phyloP scores from a whole-genome alignment of 64 coral and sea anemone genomes.

The Montipora cactus region DNA sequence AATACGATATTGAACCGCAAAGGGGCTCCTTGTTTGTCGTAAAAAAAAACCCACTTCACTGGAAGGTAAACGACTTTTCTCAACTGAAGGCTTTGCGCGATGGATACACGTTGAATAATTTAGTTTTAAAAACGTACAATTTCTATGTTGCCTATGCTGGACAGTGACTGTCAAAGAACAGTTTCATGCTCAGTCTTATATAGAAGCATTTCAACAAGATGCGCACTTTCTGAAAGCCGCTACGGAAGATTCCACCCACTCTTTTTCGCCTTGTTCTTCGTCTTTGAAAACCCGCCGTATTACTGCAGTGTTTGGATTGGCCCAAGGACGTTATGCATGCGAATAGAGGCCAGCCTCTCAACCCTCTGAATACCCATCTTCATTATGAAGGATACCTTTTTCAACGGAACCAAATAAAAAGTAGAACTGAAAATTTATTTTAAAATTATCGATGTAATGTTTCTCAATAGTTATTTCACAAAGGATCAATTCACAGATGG shows the following conservation, averaged over 20 bases:
- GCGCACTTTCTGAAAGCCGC: background rate
- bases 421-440: background rate
- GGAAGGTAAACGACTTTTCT: background rate
- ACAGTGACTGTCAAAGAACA: background rate
- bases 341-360: constrained; percentile 14
- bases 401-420: background rate
- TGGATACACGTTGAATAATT: constrained; percentile 13
- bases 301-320: constrained; percentile 14
- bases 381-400: background rate
- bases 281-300: background rate
- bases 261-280: background rate
- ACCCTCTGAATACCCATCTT: background rate
- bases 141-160: background rate
- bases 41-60: background rate
- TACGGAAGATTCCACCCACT: background rate
- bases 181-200: background rate
- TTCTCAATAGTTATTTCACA: background rate
- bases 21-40: background rate
- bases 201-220: background rate
- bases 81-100: background rate
- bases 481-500: background rate
- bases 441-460: background rate
- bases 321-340: background rate
- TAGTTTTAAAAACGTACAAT: constrained; percentile 31
- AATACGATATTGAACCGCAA: background rate